Evolutionary conservation across 2,797 vertebrate genomes (phyloP), one percentile per base, ranked within the genome.

Genomic region (Amazona finschi): DNA sequence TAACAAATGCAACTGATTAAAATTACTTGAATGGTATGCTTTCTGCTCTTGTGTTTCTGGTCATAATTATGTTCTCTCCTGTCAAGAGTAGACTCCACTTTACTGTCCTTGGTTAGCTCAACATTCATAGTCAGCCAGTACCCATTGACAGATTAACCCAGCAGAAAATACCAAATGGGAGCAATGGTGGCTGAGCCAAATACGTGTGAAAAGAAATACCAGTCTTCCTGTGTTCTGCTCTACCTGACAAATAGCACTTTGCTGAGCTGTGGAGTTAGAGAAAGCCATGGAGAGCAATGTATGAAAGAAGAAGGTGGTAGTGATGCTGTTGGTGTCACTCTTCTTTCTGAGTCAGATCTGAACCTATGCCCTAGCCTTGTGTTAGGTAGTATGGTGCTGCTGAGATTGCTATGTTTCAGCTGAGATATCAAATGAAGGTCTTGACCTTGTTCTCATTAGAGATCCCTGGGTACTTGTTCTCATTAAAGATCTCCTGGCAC

Each of bases 401-500:
- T 90, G 95, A 93, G 91, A 81, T 86, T 88, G 89, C 92, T 93
- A 5, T 96, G 91, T 95, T 97, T 94, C 94, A 95, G 92, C 93
- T 94, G 91, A 94, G 95, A 81, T 85, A 96, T 94, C 93, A 94
- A 84, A 96, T 89, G 86, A 93, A 95, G 91, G 94, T 94, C 93
- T 64, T 8, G 95, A 96, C 95, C 91, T 87, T 93, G 90, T 89
- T 96, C 92, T 97, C 95, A 96, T 97, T 96, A 96, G 93, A 88
- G 84, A 96, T 97, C 94, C 95, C 95, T 95, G 82, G 94, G 81
- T 94, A 94, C 95, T 95, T 96, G 94, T 96, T 97, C 96, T 97
- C 91, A 96, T 97, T 97, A 96, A 95, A 95, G 94, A 95, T 96
- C 95, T 97, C 94, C 78, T 95, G 95, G 93, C 96, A 96, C 84